Conservation (phyloP, 2,888 invertebrate genomes). For the Seira musarum region DNA sequence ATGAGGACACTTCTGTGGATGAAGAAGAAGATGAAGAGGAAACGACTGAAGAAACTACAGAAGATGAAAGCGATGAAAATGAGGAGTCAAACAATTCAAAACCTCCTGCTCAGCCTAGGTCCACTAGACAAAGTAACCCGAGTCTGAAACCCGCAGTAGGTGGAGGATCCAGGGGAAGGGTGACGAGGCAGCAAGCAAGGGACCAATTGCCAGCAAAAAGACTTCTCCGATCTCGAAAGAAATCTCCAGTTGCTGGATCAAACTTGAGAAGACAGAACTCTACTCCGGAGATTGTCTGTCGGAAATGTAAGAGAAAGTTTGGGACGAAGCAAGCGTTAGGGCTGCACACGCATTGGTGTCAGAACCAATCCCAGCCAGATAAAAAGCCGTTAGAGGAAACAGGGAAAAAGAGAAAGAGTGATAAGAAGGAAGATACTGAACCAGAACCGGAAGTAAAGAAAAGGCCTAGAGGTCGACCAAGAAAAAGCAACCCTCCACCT, state of each 20-base stretch:
- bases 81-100: constrained; percentile 10
- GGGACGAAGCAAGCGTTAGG: constrained; percentile 39
- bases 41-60: constrained; percentile 35
- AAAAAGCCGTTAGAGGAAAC: constrained; percentile 5
- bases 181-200: constrained; percentile 33
- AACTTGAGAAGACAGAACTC: too few species aligned
- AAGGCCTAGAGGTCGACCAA: constrained; percentile 35
- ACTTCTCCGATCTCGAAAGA: constrained; percentile 41
- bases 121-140: too few species aligned
- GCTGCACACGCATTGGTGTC: constrained; percentile 60
- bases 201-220: constrained; percentile 31
- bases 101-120: too few species aligned
- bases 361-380: neutral
- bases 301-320: constrained; percentile 61
- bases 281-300: constrained; percentile 55
- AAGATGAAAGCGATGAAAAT: constrained; percentile 15
- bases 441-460: neutral
- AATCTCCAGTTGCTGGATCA: constrained; percentile 32
- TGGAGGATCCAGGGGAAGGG: constrained; percentile 15
- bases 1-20: constrained; percentile 5
- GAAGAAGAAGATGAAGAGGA: constrained; percentile 20
- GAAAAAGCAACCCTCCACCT: constrained; percentile 22
- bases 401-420: constrained; percentile 16
- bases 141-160: neutral
- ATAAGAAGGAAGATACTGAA: neutral